Base-by-base conservation (phyloP, 2,797 vertebrate genomes). In the Sebastes hubbsi region DNA sequence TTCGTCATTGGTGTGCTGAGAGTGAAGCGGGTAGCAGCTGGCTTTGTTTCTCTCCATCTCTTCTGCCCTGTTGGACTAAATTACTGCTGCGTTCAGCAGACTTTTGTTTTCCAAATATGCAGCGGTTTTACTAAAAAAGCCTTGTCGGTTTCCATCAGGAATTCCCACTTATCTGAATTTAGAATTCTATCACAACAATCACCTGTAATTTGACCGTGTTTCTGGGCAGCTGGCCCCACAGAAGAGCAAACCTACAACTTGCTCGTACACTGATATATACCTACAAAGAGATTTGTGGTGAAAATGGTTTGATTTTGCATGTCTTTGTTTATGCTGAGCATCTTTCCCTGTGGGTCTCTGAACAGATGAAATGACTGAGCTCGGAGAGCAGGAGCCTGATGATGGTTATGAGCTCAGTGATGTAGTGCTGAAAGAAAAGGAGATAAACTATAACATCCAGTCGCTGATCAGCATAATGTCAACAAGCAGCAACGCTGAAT, bases 1-100 rank as follows among this genome's bases (percentile, higher is more conserved):
- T 52, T 72, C 52, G 46, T 78, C 22, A 25, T 12, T 78, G 29
- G 34, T 25, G 56, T 84, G 72, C 73, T 66, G 59, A 56, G 36
- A 62, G 20, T 32, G 52, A 65, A 32, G 49, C 2, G 8, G 70
- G 79, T 46, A 85, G 60, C 84, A 81, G 75, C 84, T 85, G 84
- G 74, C 60, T 46, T 34, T 63, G 58, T 78, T 84, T 83, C 58
- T 65, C 49, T 71, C 62, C 77, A 71, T 86, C 77, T 84, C 60
- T 75, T 78, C 55, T 24, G n/a, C 76, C 46, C 66, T 24, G 54
- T 38, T 76, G 75, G 61, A 77, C 64, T 78, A 71, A 81, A 72
- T 66, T 81, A 72, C 72, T 27, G 75, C 64, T 79, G 34, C 1
- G 1, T 79, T 81, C 60, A 76, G 29, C 5, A 71, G 62, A 71